Evolutionary conservation across 1,140 invertebrate species (phyloP).

Genomic region (Diabrotica virgifera): DNA sequence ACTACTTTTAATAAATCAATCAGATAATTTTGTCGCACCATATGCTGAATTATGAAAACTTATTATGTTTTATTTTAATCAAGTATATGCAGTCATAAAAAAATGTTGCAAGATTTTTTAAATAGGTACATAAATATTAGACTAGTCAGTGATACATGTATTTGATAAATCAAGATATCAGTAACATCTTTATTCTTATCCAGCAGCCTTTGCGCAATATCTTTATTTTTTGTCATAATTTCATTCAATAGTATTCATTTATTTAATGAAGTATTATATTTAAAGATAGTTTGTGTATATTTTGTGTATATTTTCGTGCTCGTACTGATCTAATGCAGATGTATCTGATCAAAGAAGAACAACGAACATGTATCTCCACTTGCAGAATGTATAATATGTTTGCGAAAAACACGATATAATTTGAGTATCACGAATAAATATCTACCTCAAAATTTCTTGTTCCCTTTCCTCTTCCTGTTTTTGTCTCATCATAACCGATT

Average conservation of each 20-base stretch:
- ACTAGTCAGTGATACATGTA: too few relatives aligned
- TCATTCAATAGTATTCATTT: background rate
- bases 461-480: constrained; percentile 95
- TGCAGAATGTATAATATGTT: too few relatives aligned
- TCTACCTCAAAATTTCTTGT: constrained; percentile 90
- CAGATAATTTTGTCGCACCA: too few relatives aligned
- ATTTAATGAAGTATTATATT: background rate
- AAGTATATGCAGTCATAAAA: too few relatives aligned
- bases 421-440: constrained; percentile 27
- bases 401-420: background rate
- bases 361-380: too few relatives aligned
- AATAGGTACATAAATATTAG: too few relatives aligned
- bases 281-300: background rate
- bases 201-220: constrained; percentile 1
- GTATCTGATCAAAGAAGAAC: background rate
- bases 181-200: background rate
- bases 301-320: too few relatives aligned
- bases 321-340: background rate
- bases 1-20: too few relatives aligned
- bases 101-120: too few relatives aligned
- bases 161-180: background rate
- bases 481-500: constrained; percentile 93
- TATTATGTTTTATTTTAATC: too few relatives aligned
- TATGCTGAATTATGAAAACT: too few relatives aligned
- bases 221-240: background rate